phyloP scores from a whole-genome alignment of 2,113 vertebrate genomes.

The Mormyrus iriodes region DNA sequence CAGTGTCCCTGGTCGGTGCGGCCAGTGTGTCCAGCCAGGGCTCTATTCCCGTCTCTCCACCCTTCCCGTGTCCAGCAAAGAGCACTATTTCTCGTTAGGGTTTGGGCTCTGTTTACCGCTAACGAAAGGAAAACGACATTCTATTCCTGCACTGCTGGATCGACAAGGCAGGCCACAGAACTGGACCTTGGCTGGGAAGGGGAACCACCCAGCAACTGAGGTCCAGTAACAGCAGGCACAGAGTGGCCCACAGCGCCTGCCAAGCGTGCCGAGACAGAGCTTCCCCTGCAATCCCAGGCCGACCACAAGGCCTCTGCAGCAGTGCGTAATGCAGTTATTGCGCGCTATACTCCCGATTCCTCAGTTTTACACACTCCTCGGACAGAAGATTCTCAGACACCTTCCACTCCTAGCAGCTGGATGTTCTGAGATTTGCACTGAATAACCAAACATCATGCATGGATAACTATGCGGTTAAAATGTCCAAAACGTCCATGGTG shows the following conservation, averaged over 20 bases:
- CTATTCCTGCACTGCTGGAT: neutral
- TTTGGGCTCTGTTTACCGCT: slow-evolving; percentile 10
- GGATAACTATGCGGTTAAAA: too few species aligned
- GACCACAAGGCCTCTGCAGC: neutral
- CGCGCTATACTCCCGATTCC: neutral
- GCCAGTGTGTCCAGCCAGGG: neutral
- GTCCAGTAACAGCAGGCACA: neutral
- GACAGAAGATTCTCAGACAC: neutral
- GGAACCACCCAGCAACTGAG: neutral
- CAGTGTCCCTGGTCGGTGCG: neutral
- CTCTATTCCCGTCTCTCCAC: neutral
- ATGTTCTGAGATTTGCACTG: neutral
- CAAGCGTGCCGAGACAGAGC: neutral
- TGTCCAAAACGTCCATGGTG: neutral
- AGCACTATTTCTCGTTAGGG: neutral
- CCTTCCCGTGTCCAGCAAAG: neutral
- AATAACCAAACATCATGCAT: neutral
- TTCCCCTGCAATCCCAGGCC: neutral
- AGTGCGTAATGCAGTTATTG: neutral
- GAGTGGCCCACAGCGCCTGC: neutral
- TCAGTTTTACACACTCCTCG: neutral
- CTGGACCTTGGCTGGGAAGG: neutral
- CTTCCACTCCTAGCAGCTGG: neutral
- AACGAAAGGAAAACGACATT: neutral
- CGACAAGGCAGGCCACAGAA: neutral